Evolutionary conservation across 2,797 vertebrate genomes (phyloP).

Genomic region (Pseudopleuronectes americanus): DNA sequence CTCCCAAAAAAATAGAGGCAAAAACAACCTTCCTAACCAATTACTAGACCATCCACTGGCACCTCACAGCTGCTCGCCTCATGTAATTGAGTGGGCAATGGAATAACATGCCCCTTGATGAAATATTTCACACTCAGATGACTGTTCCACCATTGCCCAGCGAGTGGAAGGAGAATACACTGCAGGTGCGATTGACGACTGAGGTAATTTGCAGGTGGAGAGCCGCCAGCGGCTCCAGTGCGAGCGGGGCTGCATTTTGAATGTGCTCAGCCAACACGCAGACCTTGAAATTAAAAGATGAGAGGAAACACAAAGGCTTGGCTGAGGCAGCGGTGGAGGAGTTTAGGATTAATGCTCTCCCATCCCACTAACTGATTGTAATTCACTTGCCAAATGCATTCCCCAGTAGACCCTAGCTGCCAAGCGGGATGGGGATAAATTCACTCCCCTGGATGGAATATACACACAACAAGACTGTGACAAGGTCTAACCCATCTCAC

Average conservation of each 20-base stretch:
- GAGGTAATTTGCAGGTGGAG: constrained; percentile 77
- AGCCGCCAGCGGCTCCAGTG: constrained; percentile 53
- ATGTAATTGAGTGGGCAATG: constrained; percentile 81
- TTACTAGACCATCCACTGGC: constrained; percentile 73
- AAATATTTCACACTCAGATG: constrained; percentile 79
- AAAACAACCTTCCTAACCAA: constrained; percentile 79
- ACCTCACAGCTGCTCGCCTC: constrained; percentile 74
- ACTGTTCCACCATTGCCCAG: constrained; percentile 59
- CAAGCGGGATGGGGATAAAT: constrained; percentile 66
- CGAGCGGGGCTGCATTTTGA: constrained; percentile 48
- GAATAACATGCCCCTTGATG: constrained; percentile 80
- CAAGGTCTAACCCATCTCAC: constrained; percentile 29
- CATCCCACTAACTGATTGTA: constrained; percentile 65
- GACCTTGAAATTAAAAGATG: constrained; percentile 80
- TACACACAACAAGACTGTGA: constrained; percentile 40
- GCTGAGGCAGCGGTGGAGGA: constrained; percentile 43
- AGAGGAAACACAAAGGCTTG: constrained; percentile 71
- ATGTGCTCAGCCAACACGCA: constrained; percentile 62
- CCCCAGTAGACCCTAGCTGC: constrained; percentile 63
- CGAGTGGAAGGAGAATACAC: constrained; percentile 58
- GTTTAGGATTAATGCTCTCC: constrained; percentile 69
- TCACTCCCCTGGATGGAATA: constrained; percentile 38
- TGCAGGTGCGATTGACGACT: constrained; percentile 64
- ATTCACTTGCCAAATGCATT: constrained; percentile 70
- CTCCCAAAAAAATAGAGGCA: constrained; percentile 23